Base-by-base conservation (phyloP, 2,888 invertebrate genomes). In the Zygaena filipendulae region DNA sequence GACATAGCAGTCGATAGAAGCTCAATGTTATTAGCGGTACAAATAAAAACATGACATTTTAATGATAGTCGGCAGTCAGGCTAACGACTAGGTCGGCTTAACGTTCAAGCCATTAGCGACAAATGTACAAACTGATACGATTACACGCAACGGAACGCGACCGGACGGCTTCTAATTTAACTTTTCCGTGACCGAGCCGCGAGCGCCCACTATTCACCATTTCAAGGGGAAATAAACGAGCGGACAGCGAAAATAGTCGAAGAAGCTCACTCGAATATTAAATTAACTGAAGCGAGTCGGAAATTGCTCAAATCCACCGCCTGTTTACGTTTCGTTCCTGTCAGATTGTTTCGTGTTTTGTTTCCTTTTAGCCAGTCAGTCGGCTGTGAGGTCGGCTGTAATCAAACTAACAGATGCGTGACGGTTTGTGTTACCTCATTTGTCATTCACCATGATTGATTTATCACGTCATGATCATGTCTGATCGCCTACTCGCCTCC, bases 131-230 rank as follows among this genome's bases (percentile, higher is more conserved):
- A 63, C 59, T 56, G 58, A 53, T 52, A 41, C 54, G 51, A 59
- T 60, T 62, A 62, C 56, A 50, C 42, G 43, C 52, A 40, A 48
- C 45, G 51, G 49, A 55, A 57, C 58, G 56, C 40, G 41, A 42
- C 45, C 52, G 50, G 49, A 46, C 49, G 46, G 43, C 43, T 47
- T 59, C 60, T 70, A 69, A 70, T 69, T 69, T 60, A 63, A 64
- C 59, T 70, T 68, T 68, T 57, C 59, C 62, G 67, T 64, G 66
- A 61, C 63, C 57, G 56, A n/a, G n/a, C n/a, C n/a, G n/a, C n/a
- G n/a, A n/a, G 43, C 47, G 53, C 51, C 43, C 55, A 58, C 52
- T 53, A 56, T 59, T 56, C 56, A 53, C 57, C 56, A 63, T 67
- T 69, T 64, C 64, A 52, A 60, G 58, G 62, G 61, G 60, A 62